These are phyloP conservation scores for Craniophora ligustri DNA, from an alignment of 2,888 invertebrate genomes.

Conservation along the genomic window DNA sequence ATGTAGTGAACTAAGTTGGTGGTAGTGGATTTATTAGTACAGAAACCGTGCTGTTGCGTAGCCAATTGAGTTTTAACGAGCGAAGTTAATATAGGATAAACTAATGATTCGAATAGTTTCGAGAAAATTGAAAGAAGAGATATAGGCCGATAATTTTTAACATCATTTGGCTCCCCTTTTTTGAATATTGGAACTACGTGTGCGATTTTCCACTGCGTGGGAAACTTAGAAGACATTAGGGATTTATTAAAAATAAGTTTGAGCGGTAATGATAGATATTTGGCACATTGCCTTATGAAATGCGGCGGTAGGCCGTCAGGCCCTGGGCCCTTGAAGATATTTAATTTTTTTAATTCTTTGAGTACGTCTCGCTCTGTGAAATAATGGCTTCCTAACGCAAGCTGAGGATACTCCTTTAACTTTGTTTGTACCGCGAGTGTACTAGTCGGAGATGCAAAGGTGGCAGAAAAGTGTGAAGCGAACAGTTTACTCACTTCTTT, in stretches of 20 bases:
- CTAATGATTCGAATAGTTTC: constrained; percentile 1
- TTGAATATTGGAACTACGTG: constrained; percentile 4
- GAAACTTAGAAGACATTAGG: background rate
- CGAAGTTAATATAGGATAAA: constrained; percentile 1
- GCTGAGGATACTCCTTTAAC: background rate
- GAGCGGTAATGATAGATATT: background rate
- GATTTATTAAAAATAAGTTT: constrained; percentile 1
- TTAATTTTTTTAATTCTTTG: background rate
- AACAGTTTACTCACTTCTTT: background rate
- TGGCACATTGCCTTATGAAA: background rate
- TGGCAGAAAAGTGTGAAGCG: background rate
- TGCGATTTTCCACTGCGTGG: constrained; percentile 1
- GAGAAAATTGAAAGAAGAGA: constrained; percentile 2
- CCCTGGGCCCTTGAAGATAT: constrained; percentile 1
- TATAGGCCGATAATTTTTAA: constrained; percentile 6
- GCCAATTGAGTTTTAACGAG: background rate
- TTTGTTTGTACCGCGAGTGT: background rate
- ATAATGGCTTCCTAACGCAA: background rate
- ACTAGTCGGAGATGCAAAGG: background rate
- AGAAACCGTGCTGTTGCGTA: constrained; percentile 1
- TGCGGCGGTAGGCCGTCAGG: constrained; percentile 5
- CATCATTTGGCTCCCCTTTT: background rate
- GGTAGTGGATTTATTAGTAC: constrained; percentile 1
- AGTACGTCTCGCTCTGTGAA: background rate
- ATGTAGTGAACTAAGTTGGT: constrained; percentile 2